Percentiles rank a stretch among this genome's conserved stretches.
phyloP scores from a whole-genome alignment of 2,888 invertebrate species.

The Caenorhabditis sp. region DNA sequence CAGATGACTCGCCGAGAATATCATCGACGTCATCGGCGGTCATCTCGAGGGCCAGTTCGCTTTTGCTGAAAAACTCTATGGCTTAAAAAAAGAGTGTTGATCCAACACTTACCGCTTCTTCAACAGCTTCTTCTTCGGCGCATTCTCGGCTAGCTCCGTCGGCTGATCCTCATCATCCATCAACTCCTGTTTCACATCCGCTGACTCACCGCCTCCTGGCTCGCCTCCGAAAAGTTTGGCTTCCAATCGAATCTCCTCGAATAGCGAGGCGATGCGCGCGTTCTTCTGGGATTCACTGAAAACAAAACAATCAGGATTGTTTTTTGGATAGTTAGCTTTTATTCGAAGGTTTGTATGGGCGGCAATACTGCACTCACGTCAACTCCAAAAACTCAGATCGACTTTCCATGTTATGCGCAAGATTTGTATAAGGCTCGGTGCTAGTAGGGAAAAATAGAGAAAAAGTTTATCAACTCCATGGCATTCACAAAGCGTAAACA shows the following conservation, averaged over 20 bases:
- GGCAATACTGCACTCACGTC: too few relatives aligned
- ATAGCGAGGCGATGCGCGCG: conserved; percentile 56
- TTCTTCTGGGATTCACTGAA: conserved; percentile 50
- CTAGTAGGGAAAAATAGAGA: too few relatives aligned
- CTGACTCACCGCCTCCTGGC: too few relatives aligned
- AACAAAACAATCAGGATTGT: too few relatives aligned
- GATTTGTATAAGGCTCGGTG: too few relatives aligned
- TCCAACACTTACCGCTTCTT: conserved; percentile 51
- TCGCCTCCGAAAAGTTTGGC: conserved; percentile 34
- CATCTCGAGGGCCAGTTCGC: conserved; percentile 57
- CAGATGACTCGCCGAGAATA: conserved; percentile 56
- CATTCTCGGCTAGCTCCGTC: not conserved
- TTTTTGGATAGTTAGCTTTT: too few relatives aligned
- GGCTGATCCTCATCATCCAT: conserved; percentile 33
- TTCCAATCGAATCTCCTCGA: conserved; percentile 63
- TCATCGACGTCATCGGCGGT: conserved; percentile 60
- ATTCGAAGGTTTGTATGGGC: too few relatives aligned
- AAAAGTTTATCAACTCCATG: too few relatives aligned
- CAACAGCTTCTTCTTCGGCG: conserved; percentile 40
- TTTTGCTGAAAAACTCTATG: conserved; percentile 41
- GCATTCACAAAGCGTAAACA: too few relatives aligned
- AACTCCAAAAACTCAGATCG: too few relatives aligned
- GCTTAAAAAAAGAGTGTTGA: not conserved
- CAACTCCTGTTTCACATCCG: conserved; percentile 8
- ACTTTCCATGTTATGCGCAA: too few relatives aligned